Conservation (phyloP, 2,888 invertebrate species). For the Pristionchus exspectatus region DNA sequence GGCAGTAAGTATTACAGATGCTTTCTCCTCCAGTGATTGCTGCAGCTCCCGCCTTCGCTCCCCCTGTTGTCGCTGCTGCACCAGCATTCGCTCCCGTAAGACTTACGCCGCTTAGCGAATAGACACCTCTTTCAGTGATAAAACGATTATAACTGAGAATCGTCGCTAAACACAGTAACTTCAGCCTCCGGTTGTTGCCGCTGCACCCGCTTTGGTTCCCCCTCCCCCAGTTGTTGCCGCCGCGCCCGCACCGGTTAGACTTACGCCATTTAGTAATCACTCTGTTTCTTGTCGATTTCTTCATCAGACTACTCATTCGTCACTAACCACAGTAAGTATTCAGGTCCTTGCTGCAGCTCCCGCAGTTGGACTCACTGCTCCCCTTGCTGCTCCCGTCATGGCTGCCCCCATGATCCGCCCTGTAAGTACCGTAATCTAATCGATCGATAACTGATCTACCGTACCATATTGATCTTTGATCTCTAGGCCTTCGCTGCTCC, state of each 20-base stretch:
- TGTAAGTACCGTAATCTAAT: conserved; percentile 13
- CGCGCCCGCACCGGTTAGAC: conserved; percentile 20
- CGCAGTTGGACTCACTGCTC: conserved; percentile 16
- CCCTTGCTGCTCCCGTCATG: conserved; percentile 28
- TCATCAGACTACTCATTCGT: not conserved
- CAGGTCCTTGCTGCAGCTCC: conserved; percentile 36
- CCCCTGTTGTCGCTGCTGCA: conserved; percentile 38
- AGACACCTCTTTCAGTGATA: not conserved
- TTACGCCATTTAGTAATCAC: not conserved
- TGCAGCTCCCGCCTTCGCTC: conserved; percentile 35
- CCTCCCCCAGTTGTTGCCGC: conserved; percentile 5
- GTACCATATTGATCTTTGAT: conserved; percentile 7
- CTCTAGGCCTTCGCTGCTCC: conserved; percentile 48
- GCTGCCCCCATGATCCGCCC: conserved; percentile 34
- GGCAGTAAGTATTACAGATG: conserved; percentile 25
- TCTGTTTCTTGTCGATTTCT: not conserved
- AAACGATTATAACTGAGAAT: not conserved
- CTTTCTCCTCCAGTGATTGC: conserved; percentile 4
- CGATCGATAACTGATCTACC: conserved; percentile 22
- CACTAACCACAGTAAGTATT: conserved; percentile 12
- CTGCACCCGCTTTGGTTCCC: conserved; percentile 15
- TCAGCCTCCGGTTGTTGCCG: conserved; percentile 1
- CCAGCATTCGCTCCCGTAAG: not conserved
- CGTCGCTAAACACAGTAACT: conserved; percentile 6
- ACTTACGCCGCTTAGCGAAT: conserved; percentile 16